Base-by-base conservation (phyloP, 2,888 invertebrate species). In the Chaetogeoica ovagalla region DNA sequence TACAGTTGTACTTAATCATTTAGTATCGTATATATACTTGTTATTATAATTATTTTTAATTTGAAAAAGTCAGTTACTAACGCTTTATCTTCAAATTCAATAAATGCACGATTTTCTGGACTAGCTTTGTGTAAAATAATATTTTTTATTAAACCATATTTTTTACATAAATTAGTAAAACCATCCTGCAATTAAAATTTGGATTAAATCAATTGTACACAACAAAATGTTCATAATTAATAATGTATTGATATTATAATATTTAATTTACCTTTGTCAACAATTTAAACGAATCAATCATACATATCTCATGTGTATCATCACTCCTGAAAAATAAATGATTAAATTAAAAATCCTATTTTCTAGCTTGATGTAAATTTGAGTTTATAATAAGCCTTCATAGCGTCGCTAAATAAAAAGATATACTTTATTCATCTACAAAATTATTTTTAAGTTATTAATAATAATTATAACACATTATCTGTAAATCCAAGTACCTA, bases 101-200 rank as follows among this genome's bases (percentile, higher is more conserved):
- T 71, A 71, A 43, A 71, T 63, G 79, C 70, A n/a, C 39, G 21
- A 52, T 69, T 62, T 21, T 70, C 52, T 21, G 23, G 1, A 5
- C 6, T 0, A 7, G 23, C 55, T 30, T 63, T 55, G 9, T 30
- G 43, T 19, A 71, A 6, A 13, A 13, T 23, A 19, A 79, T 57
- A 43, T 57, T 63, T 71, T 79, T 63, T 43, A 79, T n/a, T 30
- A 19, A 9, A 57, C 79, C 79, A 71, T 57, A 79, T 30, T 21
- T 39, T 39, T n/a, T 2, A 13, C 70, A 79, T 65, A 79, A 30
- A 65, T 71, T 63, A 9, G 55, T 63, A 43, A 65, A 21, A 11
- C 71, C 79, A 11, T 63, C 43, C 79, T 79, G 39, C 2, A 77
- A 68, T 59, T 17, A 48, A 19, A 76, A 68, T 48, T 17, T 43